Evolutionary conservation across 2,888 invertebrate genomes (phyloP).

Genomic region (Uloborus plumipes): DNA sequence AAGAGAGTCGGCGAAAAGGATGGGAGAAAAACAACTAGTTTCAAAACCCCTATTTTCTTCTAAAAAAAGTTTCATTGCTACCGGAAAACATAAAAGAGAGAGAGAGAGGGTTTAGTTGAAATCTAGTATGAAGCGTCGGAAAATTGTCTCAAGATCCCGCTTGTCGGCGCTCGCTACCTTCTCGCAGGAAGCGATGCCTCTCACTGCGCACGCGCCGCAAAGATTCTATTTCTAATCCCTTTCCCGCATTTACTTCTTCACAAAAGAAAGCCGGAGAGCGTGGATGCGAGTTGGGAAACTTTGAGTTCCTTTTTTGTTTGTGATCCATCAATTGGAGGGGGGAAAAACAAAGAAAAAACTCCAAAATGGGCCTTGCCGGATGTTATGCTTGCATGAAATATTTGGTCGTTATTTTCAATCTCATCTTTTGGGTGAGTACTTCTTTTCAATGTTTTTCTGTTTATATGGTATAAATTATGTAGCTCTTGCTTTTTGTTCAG

Average conservation of each 20-base stretch:
- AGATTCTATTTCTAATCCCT: conserved; percentile 41
- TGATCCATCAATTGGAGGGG: conserved; percentile 1
- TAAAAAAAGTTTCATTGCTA: too few relatives aligned
- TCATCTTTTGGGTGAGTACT: conserved; percentile 81
- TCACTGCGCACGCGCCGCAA: conserved; percentile 26
- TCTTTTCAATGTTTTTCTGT: background rate
- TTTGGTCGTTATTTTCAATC: conserved; percentile 80
- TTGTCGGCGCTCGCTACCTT: conserved; percentile 29
- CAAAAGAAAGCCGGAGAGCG: conserved; percentile 19
- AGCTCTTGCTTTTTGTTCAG: too few relatives aligned
- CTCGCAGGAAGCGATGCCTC: conserved; percentile 28
- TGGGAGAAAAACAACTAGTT: too few relatives aligned
- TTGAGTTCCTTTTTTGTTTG: conserved; percentile 25
- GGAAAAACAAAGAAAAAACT: conserved; percentile 6
- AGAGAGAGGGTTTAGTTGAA: too few relatives aligned
- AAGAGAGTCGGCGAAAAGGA: too few relatives aligned
- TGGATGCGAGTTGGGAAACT: background rate
- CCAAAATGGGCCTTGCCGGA: conserved; percentile 47
- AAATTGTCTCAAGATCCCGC: conserved; percentile 45
- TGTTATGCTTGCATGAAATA: conserved; percentile 64
- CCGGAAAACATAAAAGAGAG: too few relatives aligned
- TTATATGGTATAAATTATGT: too few relatives aligned
- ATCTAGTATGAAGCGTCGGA: background rate
- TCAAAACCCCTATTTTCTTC: too few relatives aligned
- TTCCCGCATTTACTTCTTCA: conserved; percentile 8